Percentiles rank a stretch among this genome's conserved stretches.
These are phyloP conservation scores for Manis crassicaudata DNA, from an alignment of 2,797 vertebrate species.

Conservation along the genomic window DNA sequence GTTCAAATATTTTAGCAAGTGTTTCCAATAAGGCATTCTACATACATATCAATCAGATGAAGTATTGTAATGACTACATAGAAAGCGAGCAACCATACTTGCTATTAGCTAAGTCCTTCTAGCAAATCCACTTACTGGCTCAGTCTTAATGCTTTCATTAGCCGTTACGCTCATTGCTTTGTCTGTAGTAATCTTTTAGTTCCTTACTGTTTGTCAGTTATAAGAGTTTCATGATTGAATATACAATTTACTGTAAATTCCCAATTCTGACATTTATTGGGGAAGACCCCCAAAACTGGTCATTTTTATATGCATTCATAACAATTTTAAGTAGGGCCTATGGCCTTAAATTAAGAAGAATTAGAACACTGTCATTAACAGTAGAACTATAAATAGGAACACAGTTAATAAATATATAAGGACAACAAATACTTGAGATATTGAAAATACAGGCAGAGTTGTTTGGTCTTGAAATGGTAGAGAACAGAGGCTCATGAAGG, in stretches of 20 bases:
- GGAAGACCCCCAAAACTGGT: neutral
- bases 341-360: neutral
- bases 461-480: neutral
- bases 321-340: neutral
- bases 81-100: neutral
- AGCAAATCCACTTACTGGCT: neutral
- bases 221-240: neutral
- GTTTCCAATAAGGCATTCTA: neutral
- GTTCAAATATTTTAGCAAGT: neutral
- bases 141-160: neutral
- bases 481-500: fast-evolving
- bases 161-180: neutral
- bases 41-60: neutral
- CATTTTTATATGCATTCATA: neutral
- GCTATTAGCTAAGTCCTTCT: neutral
- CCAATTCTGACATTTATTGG: neutral
- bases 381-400: neutral
- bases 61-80: neutral
- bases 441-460: neutral
- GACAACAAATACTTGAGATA: neutral
- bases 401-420: neutral
- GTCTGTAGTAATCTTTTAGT: neutral
- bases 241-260: neutral
- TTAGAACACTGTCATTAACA: neutral
- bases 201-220: neutral